A percentile compares a stretch with the other conserved stretches of the same genome.
Conservation (phyloP, 1,140 invertebrate genomes). For the Drosophila arizonae region DNA sequence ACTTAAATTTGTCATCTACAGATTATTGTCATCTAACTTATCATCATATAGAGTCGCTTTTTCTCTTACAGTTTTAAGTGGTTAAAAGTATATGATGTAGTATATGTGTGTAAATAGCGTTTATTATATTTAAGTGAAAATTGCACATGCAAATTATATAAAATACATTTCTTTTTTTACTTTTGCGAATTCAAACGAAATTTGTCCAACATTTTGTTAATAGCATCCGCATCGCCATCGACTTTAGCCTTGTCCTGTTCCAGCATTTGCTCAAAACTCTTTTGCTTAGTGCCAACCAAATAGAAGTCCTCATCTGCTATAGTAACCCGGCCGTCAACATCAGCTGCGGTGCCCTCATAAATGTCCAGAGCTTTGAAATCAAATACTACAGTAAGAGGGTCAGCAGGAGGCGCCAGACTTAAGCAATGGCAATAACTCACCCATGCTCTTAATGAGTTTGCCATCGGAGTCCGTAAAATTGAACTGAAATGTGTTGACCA, state of each 20-base stretch:
- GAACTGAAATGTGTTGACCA: conserved; percentile 77
- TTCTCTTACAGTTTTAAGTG: too few relatives aligned
- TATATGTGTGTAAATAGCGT: too few relatives aligned
- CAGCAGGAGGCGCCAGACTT: conserved; percentile 16
- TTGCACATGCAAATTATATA: neutral
- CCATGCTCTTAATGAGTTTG: conserved; percentile 76
- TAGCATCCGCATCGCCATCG: conserved; percentile 69
- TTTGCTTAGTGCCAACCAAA: conserved; percentile 72
- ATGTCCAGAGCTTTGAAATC: conserved; percentile 82
- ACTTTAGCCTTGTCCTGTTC: conserved; percentile 64
- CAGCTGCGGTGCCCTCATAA: conserved; percentile 64
- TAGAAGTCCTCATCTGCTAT: conserved; percentile 77
- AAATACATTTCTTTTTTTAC: conserved; percentile 7
- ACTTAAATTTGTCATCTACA: too few relatives aligned
- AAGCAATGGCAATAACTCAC: conserved; percentile 49
- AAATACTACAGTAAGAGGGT: conserved; percentile 70
- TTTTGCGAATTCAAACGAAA: conserved; percentile 69
- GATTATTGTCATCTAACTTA: too few relatives aligned
- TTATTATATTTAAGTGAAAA: too few relatives aligned
- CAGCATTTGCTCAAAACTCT: conserved; percentile 67
- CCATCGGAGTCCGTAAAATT: conserved; percentile 78
- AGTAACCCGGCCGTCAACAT: conserved; percentile 66
- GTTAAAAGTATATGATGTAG: too few relatives aligned
- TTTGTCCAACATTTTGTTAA: conserved; percentile 76
- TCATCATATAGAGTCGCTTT: too few relatives aligned